Percentiles rank a stretch among this genome's conserved stretches.
These are phyloP conservation scores for Euura saliciscinereae DNA, from an alignment of 1,140 invertebrate species.

Conservation along the genomic window DNA sequence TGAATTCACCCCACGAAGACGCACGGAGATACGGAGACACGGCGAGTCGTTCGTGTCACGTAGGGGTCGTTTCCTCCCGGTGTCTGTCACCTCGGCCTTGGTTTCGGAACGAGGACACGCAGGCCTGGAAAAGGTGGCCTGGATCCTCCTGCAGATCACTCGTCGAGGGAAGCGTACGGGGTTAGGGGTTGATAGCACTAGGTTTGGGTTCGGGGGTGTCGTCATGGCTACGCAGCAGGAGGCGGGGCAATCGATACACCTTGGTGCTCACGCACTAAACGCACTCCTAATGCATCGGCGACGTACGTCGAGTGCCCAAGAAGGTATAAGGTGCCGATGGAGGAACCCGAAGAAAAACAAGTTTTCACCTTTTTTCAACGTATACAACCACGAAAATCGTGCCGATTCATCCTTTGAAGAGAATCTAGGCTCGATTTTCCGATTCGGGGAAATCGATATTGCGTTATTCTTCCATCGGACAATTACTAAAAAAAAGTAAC, in stretches of 20 bases:
- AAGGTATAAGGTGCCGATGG: too few relatives aligned
- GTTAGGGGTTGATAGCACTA: slow-evolving; percentile 50
- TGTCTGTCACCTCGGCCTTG: slow-evolving; percentile 7
- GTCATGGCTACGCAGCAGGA: slow-evolving; percentile 60
- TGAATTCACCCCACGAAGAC: background rate
- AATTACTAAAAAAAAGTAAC: too few relatives aligned
- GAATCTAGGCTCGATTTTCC: too few relatives aligned
- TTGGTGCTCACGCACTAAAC: slow-evolving; percentile 50
- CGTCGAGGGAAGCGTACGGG: slow-evolving; percentile 41
- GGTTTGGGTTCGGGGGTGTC: slow-evolving; percentile 54
- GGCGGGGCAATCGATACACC: slow-evolving; percentile 61
- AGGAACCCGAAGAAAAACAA: too few relatives aligned
- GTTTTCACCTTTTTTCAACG: too few relatives aligned
- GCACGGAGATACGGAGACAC: background rate
- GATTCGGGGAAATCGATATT: too few relatives aligned
- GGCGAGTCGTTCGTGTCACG: background rate
- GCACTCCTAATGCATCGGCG: slow-evolving; percentile 32
- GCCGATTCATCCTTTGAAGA: too few relatives aligned
- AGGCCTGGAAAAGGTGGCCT: background rate
- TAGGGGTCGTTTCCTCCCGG: background rate
- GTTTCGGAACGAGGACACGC: background rate
- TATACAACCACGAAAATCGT: too few relatives aligned
- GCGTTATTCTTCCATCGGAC: too few relatives aligned
- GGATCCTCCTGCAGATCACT: background rate
- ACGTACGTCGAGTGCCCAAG: background rate